A percentile compares a stretch with the other conserved stretches of the same genome.
These are phyloP conservation scores for Calliopum simillimum DNA, from an alignment of 2,888 invertebrate genomes.

Conservation along the genomic window DNA sequence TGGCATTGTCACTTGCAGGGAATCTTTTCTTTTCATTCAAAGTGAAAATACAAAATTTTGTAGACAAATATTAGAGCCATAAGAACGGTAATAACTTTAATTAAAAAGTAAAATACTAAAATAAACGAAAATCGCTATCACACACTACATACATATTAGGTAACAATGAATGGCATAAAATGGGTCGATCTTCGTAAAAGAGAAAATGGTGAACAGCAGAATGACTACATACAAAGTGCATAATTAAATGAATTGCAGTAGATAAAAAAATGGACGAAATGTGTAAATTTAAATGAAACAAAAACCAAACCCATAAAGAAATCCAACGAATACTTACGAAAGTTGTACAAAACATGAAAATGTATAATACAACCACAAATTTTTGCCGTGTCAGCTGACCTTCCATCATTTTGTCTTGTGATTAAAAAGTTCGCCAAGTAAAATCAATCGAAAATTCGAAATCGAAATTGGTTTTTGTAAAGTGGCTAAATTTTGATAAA, in stretches of 20 bases:
- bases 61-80: slow-evolving; percentile 8
- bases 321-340: slow-evolving; percentile 18
- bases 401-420: slow-evolving; percentile 37
- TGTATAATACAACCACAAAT: slow-evolving; percentile 9
- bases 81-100: slow-evolving; percentile 34
- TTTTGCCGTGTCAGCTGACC: slow-evolving; percentile 40
- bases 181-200: neutral
- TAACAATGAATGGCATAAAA: neutral
- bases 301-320: neutral
- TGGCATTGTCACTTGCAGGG: slow-evolving; percentile 25
- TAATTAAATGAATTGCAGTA: neutral
- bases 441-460: neutral
- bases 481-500: neutral
- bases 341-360: slow-evolving; percentile 23
- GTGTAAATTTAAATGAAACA: neutral
- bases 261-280: neutral
- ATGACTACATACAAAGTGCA: neutral
- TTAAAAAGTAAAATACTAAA: too few relatives aligned
- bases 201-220: slow-evolving; percentile 17
- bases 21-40: neutral
- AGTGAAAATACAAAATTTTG: slow-evolving; percentile 11
- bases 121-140: too few relatives aligned
- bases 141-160: neutral
- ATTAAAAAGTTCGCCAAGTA: neutral
- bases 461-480: neutral